phyloP scores from a whole-genome alignment of 2,888 invertebrate genomes.

The Nasonovia ribisnigri region DNA sequence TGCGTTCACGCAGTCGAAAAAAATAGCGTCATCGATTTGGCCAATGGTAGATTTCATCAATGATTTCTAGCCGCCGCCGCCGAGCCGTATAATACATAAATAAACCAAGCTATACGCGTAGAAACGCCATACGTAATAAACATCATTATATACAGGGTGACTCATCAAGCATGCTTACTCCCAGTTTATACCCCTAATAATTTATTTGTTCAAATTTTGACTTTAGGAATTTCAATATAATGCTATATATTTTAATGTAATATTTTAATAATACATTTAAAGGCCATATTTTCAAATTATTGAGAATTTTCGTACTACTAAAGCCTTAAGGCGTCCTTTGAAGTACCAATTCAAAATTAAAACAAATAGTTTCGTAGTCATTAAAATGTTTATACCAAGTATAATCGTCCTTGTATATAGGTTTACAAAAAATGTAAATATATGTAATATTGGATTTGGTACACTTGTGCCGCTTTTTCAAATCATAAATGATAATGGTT shows the following conservation, averaged over 20 bases:
- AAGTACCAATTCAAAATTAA: not conserved
- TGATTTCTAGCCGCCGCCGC: not conserved
- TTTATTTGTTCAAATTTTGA: not conserved
- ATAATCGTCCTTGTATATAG: not conserved
- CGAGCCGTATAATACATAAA: constrained; percentile 25
- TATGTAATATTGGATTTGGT: not conserved
- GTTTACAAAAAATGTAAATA: not conserved
- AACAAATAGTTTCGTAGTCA: not conserved
- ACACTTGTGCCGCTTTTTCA: not conserved
- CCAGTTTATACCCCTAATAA: not conserved
- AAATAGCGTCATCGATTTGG: not conserved
- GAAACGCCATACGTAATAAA: not conserved
- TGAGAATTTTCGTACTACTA: not conserved
- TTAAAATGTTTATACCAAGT: not conserved
- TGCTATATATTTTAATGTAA: too few relatives aligned
- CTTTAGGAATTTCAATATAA: not conserved
- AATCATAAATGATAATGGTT: too few relatives aligned
- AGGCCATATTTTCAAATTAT: not conserved
- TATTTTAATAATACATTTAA: too few relatives aligned
- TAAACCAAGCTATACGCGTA: constrained; percentile 33
- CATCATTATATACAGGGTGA: not conserved
- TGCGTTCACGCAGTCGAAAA: not conserved
- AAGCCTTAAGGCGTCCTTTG: not conserved
- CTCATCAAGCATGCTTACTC: not conserved
- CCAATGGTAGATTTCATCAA: constrained; percentile 45